phyloP scores from a whole-genome alignment of 2,797 vertebrate genomes.

The Limnodromus scolopaceus region DNA sequence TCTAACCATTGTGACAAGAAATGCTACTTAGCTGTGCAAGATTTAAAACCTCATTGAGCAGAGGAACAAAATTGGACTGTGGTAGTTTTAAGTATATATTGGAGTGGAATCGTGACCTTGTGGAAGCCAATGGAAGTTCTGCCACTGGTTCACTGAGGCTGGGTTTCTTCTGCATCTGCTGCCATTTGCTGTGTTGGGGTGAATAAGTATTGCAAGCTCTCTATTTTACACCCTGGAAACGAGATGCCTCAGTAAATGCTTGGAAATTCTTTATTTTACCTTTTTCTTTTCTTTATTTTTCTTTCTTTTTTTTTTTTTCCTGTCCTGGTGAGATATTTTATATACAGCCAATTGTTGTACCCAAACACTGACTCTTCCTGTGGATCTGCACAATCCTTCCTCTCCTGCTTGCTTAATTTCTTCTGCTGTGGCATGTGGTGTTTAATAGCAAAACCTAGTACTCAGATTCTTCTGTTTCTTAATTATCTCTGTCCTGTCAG shows the following conservation, averaged over 20 bases:
- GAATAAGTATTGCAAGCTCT: neutral
- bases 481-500: conserved; percentile 62
- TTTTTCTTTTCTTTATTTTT: neutral
- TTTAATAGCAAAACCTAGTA: conserved; percentile 36
- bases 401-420: conserved; percentile 34
- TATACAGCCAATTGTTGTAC: neutral
- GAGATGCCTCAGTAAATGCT: neutral
- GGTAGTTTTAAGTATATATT: conserved; percentile 5
- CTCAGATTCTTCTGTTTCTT: conserved; percentile 47
- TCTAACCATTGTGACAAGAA: conserved; percentile 49
- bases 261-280: neutral
- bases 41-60: conserved; percentile 62
- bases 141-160: neutral
- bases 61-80: neutral
- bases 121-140: neutral
- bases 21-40: conserved; percentile 13
- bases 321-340: neutral
- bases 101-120: neutral
- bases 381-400: neutral
- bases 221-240: neutral
- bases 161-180: neutral
- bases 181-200: neutral
- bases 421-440: neutral
- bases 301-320: neutral
- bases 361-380: neutral